These are phyloP conservation scores for Lophius americanus DNA, from an alignment of 2,797 vertebrate species.

Conservation along the genomic window DNA sequence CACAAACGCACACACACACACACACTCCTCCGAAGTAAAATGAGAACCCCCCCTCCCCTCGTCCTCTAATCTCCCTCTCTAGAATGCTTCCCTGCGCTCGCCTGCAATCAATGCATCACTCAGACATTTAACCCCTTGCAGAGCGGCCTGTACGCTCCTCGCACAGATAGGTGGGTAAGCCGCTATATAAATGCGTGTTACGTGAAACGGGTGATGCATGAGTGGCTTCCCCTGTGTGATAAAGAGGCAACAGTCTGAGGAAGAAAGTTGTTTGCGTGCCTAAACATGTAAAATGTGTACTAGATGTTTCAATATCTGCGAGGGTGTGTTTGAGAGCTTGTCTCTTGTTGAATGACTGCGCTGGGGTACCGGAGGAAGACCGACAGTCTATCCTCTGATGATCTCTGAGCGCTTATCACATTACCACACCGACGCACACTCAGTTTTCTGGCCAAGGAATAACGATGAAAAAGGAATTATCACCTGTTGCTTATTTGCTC, in stretches of 20 bases:
- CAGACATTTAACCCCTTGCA: conserved; percentile 81
- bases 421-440: background rate
- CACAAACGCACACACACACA: conserved; percentile 26
- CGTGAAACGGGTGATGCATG: conserved; percentile 36
- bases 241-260: conserved; percentile 18
- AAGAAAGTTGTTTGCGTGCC: conserved; percentile 43
- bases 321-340: background rate
- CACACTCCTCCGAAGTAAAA: conserved; percentile 73
- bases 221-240: conserved; percentile 35
- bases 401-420: conserved; percentile 31
- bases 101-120: conserved; percentile 85
- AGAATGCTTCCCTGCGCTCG: conserved; percentile 80
- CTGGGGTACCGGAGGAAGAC: conserved; percentile 20
- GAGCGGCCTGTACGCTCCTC: conserved; percentile 41
- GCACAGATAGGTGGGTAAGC: conserved; percentile 24
- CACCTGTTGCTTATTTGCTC: background rate
- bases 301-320: conserved; percentile 17
- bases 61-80: conserved; percentile 83
- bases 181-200: conserved; percentile 8
- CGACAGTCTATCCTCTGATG: conserved; percentile 6
- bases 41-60: conserved; percentile 66
- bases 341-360: conserved; percentile 12
- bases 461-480: background rate
- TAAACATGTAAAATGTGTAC: conserved; percentile 41
- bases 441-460: conserved; percentile 5